phyloP scores from a whole-genome alignment of 2,113 vertebrate genomes.

The Platysternon megacephalum region DNA sequence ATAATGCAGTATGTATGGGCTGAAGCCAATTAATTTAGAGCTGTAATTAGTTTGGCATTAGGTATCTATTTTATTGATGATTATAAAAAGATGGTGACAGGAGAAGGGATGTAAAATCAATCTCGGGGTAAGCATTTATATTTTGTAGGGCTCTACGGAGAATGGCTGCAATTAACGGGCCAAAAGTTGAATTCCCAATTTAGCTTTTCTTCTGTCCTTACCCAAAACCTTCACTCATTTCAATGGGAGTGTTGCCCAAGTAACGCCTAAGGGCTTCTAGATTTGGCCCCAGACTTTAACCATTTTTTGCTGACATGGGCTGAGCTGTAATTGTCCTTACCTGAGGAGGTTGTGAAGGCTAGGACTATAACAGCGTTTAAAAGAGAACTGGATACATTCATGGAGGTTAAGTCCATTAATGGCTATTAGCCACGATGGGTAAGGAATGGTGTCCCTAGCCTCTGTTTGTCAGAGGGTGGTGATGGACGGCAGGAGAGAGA shows the following conservation, averaged over 20 bases:
- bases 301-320: background rate
- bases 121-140: background rate
- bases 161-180: background rate
- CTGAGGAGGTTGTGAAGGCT: no score
- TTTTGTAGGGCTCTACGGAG: background rate
- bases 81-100: constrained; percentile 16
- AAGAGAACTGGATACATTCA: no score
- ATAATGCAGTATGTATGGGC: constrained; percentile 15
- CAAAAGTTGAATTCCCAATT: background rate
- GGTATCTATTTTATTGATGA: constrained; percentile 35
- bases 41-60: constrained; percentile 14
- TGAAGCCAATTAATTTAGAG: constrained; percentile 3
- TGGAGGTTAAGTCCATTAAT: no score
- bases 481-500: no score
- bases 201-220: background rate
- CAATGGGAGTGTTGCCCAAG: background rate
- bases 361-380: no score
- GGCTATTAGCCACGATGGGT: no score
- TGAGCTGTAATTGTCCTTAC: background rate
- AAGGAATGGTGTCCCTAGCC: no score
- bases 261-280: background rate
- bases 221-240: background rate
- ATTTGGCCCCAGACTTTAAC: background rate
- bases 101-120: background rate
- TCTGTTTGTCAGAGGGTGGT: no score